Evolutionary conservation across 2,888 invertebrate genomes (phyloP).

Genomic region (Agonopterix heracliana): DNA sequence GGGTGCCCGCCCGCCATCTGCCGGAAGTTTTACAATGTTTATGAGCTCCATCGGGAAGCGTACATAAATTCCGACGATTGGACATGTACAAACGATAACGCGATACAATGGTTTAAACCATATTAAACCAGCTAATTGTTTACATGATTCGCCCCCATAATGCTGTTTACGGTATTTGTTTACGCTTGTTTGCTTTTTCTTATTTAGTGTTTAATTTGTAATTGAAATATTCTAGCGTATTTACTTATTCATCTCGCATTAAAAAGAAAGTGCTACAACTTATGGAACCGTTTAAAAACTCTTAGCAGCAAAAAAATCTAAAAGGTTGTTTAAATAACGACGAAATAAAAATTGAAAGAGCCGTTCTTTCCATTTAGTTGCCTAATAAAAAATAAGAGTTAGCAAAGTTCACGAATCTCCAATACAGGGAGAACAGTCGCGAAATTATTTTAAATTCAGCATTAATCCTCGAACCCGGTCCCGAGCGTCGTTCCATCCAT

Average conservation of each 20-base stretch:
- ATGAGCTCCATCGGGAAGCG: constrained; percentile 67
- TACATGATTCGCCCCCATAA: constrained; percentile 6
- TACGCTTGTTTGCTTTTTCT: no score
- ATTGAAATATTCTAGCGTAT: no score
- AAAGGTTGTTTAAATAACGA: no score
- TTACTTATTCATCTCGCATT: no score
- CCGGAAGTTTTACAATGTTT: constrained; percentile 74
- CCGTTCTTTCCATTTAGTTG: constrained; percentile 1
- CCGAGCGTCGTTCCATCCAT: constrained; percentile 59
- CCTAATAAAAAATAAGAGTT: constrained; percentile 21
- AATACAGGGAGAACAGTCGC: constrained; percentile 44
- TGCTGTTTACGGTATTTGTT: no score
- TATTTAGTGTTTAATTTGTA: no score
- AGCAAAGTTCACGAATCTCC: constrained; percentile 47
- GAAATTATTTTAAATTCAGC: constrained; percentile 68
- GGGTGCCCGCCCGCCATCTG: constrained; percentile 56
- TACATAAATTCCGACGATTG: constrained; percentile 64
- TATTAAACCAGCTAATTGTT: constrained; percentile 46
- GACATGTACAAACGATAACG: constrained; percentile 52
- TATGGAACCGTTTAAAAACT: no score
- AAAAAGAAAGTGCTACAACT: no score
- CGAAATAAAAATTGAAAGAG: no score
- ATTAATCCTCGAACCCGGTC: constrained; percentile 64
- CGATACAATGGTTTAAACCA: constrained; percentile 44
- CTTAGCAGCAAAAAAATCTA: no score